Percentiles rank a stretch among this genome's conserved stretches.
These are phyloP conservation scores for Petrolisthes manimaculis DNA, from an alignment of 2,888 invertebrate species.

Conservation along the genomic window DNA sequence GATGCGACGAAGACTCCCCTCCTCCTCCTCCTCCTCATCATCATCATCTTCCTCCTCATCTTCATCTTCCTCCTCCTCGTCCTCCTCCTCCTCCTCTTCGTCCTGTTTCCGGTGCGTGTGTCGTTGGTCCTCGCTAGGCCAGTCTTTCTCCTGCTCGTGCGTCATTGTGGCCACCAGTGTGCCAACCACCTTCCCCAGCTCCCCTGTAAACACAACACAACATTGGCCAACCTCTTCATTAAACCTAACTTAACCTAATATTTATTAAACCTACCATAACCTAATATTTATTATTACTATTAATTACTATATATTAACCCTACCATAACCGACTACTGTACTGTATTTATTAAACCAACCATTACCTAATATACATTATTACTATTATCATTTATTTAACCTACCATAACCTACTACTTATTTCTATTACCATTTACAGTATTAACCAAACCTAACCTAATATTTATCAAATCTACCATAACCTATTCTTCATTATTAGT, in stretches of 20 bases:
- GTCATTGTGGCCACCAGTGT: constrained; percentile 91
- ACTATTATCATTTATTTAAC: too few species aligned
- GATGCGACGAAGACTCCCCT: too few species aligned
- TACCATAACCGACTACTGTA: too few species aligned
- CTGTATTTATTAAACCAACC: too few species aligned
- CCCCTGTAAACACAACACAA: constrained; percentile 74
- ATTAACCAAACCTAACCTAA: too few species aligned
- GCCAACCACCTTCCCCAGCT: constrained; percentile 88
- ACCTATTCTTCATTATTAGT: too few species aligned
- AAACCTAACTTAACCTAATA: not conserved
- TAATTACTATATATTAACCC: not conserved
- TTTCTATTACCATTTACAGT: too few species aligned
- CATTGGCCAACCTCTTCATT: not conserved
- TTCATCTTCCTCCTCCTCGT: not conserved
- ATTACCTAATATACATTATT: too few species aligned
- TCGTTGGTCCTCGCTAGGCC: constrained; percentile 56
- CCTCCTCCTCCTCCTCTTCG: constrained; percentile 41
- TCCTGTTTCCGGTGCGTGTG: constrained; percentile 20
- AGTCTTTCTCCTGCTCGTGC: constrained; percentile 75
- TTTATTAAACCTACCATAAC: not conserved
- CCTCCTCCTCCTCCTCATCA: too few species aligned
- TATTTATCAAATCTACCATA: too few species aligned
- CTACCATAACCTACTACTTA: too few species aligned
- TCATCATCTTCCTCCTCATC: not conserved
- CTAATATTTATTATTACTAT: not conserved